Evolutionary conservation across 1,140 invertebrate genomes (phyloP), one percentile per base, ranked within the genome.

Genomic region (Zaprionus kolodkinae): DNA sequence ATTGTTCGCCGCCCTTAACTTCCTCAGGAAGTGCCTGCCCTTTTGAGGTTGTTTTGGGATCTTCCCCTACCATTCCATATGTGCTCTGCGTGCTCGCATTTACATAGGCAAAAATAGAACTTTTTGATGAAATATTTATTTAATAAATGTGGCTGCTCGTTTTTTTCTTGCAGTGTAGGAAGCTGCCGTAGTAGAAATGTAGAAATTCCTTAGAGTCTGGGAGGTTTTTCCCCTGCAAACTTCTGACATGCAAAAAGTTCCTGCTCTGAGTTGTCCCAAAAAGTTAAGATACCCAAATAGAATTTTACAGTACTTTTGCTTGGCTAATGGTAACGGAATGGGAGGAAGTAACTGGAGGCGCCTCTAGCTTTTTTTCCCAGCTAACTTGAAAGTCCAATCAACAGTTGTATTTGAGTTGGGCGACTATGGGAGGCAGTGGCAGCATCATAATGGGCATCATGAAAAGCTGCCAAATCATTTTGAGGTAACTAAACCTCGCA

Each of bases 391-490:
- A 68, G 55, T 68, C 59, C 67, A 70, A 70, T 70, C 72, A 63
- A 69, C 66, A 63, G 59, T 69, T 69, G 36, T 69, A 38, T 13
- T 35, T 45, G 48, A 36, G 36, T 48, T 59, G 52, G 17, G n/a
- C 35, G 21, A 9, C 15, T 7, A n/a, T 1, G 13, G 27, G 40
- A 48, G 48, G 30, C 52, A 35, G 33, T 35, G 33, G 33, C 33
- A 35, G 33, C 33, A 35, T 35, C 33, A 35, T 35, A 10, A 35
- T 35, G 33, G 7, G 33, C 33, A 6, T 36, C 30, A 50, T 21
- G 30, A 33, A 74, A 69, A 74, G 36, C 52, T 74, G 72, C 60
- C 43, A 63, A 70, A 69, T 74, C 72, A 74, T 70, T 45, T 45
- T 48, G 52, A 63, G 66, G 66, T 56, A 63, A 63, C 72, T 57